Evolutionary conservation across 2,797 vertebrate species (phyloP).

Genomic region (Oryzias sinensis): DNA sequence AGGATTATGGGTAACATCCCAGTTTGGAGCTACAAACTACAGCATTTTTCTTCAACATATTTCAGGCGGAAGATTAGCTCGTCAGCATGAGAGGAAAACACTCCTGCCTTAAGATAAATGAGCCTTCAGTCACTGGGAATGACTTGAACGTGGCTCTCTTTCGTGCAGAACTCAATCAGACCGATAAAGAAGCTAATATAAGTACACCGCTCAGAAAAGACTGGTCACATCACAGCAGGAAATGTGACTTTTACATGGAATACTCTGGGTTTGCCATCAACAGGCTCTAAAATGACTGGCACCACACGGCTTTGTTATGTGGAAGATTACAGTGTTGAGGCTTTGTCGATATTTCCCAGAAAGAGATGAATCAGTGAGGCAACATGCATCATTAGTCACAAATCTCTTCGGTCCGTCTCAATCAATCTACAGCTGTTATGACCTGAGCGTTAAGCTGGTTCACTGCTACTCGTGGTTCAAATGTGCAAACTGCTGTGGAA

Average conservation of each 20-base stretch:
- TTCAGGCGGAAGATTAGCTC: slow-evolving; percentile 56
- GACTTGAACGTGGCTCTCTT: slow-evolving; percentile 46
- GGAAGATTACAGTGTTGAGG: slow-evolving; percentile 29
- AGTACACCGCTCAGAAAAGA: slow-evolving; percentile 52
- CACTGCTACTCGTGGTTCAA: background rate
- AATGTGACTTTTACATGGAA: slow-evolving; percentile 61
- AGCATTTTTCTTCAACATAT: slow-evolving; percentile 29
- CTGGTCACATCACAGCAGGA: slow-evolving; percentile 40
- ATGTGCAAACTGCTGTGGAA: too few relatives aligned
- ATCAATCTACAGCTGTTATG: background rate
- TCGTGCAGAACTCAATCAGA: slow-evolving; percentile 57
- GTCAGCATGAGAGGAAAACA: slow-evolving; percentile 57
- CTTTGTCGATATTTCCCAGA: slow-evolving; percentile 23
- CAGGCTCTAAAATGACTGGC: slow-evolving; percentile 53
- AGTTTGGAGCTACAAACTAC: slow-evolving; percentile 31
- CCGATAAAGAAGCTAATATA: slow-evolving; percentile 53
- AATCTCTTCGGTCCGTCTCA: slow-evolving; percentile 10
- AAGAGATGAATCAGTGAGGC: slow-evolving; percentile 8
- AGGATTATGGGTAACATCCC: slow-evolving; percentile 52
- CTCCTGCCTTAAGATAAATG: slow-evolving; percentile 51
- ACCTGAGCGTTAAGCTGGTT: background rate
- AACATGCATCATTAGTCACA: slow-evolving; percentile 15
- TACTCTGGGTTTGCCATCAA: slow-evolving; percentile 56
- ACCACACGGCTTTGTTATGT: slow-evolving; percentile 16
- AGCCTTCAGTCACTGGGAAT: slow-evolving; percentile 60